A percentile compares a stretch with the other conserved stretches of the same genome.
phyloP scores from a whole-genome alignment of 2,888 invertebrate species.

The Ophion ventricosus region DNA sequence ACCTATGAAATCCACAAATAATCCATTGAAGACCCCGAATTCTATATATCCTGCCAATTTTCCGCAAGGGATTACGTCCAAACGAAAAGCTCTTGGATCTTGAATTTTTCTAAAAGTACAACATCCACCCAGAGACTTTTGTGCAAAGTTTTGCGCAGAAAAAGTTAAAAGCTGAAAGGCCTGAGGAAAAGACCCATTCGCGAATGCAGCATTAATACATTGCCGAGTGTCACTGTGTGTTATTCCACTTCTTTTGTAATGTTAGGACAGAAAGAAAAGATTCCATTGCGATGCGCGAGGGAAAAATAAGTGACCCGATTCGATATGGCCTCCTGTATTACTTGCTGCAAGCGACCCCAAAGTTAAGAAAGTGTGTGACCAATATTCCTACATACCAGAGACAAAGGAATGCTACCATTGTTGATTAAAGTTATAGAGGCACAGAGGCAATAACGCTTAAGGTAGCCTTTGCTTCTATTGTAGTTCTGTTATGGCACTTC shows the following conservation, averaged over 20 bases:
- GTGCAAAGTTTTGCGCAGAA: conserved; percentile 16
- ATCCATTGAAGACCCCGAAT: too few species aligned
- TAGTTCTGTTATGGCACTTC: conserved; percentile 67
- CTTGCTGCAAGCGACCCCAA: background rate
- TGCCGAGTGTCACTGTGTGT: background rate
- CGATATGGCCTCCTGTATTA: conserved; percentile 8
- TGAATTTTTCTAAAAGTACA: conserved; percentile 23
- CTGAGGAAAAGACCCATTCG: background rate
- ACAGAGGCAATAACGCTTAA: conserved; percentile 17
- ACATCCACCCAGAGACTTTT: background rate
- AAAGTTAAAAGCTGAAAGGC: background rate
- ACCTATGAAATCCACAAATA: too few species aligned
- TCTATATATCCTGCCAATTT: too few species aligned
- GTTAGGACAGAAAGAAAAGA: background rate
- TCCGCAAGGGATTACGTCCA: too few species aligned
- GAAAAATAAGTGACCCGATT: conserved; percentile 3
- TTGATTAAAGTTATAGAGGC: conserved; percentile 38
- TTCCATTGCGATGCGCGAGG: background rate
- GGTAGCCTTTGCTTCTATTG: conserved; percentile 51
- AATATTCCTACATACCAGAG: background rate
- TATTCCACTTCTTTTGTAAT: background rate
- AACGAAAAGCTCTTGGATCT: conserved; percentile 3
- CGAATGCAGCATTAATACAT: background rate
- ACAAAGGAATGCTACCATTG: conserved; percentile 15
- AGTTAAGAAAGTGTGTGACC: conserved; percentile 14